Conservation (phyloP, 2,888 invertebrate species). For the Dorcus parallelipipedus region DNA sequence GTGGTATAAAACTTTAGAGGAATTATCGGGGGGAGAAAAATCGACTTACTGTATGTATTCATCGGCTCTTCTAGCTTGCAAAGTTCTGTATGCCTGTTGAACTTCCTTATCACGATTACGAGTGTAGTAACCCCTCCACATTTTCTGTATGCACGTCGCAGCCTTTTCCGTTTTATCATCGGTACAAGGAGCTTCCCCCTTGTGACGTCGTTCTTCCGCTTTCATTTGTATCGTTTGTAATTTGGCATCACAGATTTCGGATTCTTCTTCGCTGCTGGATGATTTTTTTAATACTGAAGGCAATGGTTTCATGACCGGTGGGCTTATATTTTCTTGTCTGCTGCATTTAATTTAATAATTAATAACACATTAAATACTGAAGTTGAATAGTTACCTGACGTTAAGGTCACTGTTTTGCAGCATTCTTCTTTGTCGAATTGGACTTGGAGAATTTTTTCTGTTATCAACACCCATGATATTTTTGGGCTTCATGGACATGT, state of each 20-base stretch:
- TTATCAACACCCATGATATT: constrained; percentile 19
- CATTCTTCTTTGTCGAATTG: constrained; percentile 31
- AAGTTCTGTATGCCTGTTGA: constrained; percentile 59
- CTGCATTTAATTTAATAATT: not conserved
- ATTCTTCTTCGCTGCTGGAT: constrained; percentile 60
- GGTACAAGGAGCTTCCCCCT: constrained; percentile 37
- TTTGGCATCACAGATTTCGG: constrained; percentile 66
- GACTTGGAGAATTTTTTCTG: constrained; percentile 34
- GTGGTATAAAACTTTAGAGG: too few relatives aligned
- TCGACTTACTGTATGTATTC: constrained; percentile 76
- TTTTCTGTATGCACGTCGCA: constrained; percentile 78
- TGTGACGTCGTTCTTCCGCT: constrained; percentile 50
- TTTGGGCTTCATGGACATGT: constrained; percentile 17
- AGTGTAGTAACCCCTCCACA: constrained; percentile 82
- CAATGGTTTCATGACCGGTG: constrained; percentile 15
- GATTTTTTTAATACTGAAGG: constrained; percentile 41
- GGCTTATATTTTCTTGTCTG: constrained; percentile 1
- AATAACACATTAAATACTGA: too few relatives aligned
- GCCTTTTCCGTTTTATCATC: constrained; percentile 53
- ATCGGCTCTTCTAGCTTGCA: constrained; percentile 74
- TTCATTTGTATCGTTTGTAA: constrained; percentile 63
- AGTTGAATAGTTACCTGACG: constrained; percentile 8
- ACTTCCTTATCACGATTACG: constrained; percentile 70
- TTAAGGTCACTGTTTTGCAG: constrained; percentile 14
- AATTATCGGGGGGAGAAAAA: not conserved